Evolutionary conservation across 1,140 invertebrate genomes (phyloP).

Genomic region (Conopomorpha cramerella): DNA sequence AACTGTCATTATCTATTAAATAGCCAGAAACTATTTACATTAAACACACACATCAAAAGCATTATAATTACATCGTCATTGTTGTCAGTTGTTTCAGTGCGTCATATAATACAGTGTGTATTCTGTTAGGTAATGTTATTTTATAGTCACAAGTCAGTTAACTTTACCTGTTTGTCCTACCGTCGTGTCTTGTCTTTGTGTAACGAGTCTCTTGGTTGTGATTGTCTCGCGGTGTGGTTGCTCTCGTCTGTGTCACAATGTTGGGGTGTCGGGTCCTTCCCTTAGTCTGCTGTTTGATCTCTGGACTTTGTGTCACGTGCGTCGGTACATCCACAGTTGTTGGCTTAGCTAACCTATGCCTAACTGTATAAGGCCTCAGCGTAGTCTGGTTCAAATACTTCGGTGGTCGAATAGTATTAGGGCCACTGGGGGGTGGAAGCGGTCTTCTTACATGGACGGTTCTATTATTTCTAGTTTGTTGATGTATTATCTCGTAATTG

Average conservation of each 20-base stretch:
- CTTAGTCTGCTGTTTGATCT: constrained; percentile 24
- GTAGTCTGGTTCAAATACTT: constrained; percentile 57
- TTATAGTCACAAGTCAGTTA: no score
- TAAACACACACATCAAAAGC: no score
- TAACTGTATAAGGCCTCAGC: constrained; percentile 53
- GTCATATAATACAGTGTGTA: not conserved
- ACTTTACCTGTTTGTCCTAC: constrained; percentile 60
- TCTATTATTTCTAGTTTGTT: constrained; percentile 22
- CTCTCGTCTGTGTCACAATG: constrained; percentile 31
- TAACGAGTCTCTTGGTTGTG: constrained; percentile 49
- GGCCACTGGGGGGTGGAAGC: constrained; percentile 17
- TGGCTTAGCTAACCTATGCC: constrained; percentile 53
- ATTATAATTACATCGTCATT: no score
- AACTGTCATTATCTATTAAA: no score
- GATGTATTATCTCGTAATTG: constrained; percentile 33
- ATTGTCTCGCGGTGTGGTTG: constrained; percentile 40
- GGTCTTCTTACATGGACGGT: constrained; percentile 34
- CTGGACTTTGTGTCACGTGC: constrained; percentile 12
- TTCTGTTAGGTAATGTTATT: no score
- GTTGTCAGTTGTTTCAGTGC: not conserved
- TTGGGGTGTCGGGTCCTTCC: constrained; percentile 31
- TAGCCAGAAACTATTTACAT: no score
- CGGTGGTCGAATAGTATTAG: constrained; percentile 30
- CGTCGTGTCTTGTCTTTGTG: constrained; percentile 54
- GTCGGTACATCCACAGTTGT: constrained; percentile 32